These are phyloP conservation scores for Rachycentron canadum DNA, from an alignment of 2,797 vertebrate species.

Conservation along the genomic window DNA sequence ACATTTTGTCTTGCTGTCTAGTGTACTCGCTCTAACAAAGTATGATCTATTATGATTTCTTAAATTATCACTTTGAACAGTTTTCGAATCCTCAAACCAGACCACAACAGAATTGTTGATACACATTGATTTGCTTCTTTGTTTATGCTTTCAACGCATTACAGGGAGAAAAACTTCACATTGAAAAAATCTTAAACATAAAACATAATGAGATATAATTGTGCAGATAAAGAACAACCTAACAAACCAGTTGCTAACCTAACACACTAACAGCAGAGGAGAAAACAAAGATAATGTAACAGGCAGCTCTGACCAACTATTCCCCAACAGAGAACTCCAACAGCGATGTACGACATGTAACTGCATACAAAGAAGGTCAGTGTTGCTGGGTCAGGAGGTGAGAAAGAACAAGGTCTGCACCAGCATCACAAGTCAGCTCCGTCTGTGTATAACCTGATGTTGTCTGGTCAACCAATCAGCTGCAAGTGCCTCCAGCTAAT, in stretches of 20 bases:
- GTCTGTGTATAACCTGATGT: slow-evolving; percentile 5
- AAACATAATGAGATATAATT: background rate
- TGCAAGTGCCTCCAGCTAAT: slow-evolving; percentile 41
- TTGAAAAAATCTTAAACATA: background rate
- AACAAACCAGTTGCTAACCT: slow-evolving; percentile 2
- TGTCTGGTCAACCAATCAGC: slow-evolving; percentile 42
- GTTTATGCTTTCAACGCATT: background rate
- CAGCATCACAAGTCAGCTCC: slow-evolving; percentile 20
- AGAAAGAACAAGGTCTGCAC: slow-evolving; percentile 3
- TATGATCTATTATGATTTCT: background rate
- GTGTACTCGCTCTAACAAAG: too few relatives aligned
- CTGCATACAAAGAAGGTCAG: slow-evolving; percentile 26
- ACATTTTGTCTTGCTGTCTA: too few relatives aligned
- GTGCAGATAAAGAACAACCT: background rate
- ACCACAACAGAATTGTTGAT: background rate
- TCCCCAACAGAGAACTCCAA: background rate
- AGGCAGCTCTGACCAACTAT: slow-evolving; percentile 16
- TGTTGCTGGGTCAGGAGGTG: slow-evolving; percentile 28
- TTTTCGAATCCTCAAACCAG: background rate
- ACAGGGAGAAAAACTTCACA: background rate
- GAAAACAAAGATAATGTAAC: slow-evolving; percentile 18
- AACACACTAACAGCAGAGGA: background rate
- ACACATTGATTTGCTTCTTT: background rate
- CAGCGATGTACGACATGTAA: slow-evolving; percentile 35
- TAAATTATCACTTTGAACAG: background rate